Percentiles rank a stretch among this genome's conserved stretches.
Conservation (phyloP, 2,888 invertebrate genomes). For the Euplexia lucipara region DNA sequence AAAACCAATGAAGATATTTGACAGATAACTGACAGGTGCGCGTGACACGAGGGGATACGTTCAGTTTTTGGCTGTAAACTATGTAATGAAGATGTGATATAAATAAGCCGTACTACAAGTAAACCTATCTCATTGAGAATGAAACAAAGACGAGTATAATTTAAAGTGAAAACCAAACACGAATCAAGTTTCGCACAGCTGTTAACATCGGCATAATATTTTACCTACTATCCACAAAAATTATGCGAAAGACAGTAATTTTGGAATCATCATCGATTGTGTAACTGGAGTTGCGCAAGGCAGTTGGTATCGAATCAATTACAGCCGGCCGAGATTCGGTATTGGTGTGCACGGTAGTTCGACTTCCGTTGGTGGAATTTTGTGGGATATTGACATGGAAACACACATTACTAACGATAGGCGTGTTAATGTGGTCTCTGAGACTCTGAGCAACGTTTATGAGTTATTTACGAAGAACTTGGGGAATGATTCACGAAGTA, state of each 20-base stretch:
- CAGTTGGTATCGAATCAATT: constrained; percentile 68
- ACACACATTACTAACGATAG: constrained; percentile 52
- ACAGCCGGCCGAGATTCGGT: constrained; percentile 60
- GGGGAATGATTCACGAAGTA: background rate
- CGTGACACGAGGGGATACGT: too few relatives aligned
- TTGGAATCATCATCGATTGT: constrained; percentile 46
- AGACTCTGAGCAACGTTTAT: constrained; percentile 6
- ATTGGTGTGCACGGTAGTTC: constrained; percentile 42
- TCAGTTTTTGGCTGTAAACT: too few relatives aligned
- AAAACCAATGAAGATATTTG: too few relatives aligned
- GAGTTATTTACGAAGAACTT: constrained; percentile 5
- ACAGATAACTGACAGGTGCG: too few relatives aligned
- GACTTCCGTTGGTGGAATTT: constrained; percentile 56
- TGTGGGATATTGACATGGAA: constrained; percentile 57
- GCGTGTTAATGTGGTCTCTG: constrained; percentile 16
- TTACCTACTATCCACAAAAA: constrained; percentile 31
- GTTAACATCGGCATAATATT: constrained; percentile 32
- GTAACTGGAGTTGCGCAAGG: constrained; percentile 64
- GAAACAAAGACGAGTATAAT: background rate
- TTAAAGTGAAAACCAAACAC: constrained; percentile 15
- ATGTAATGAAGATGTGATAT: too few relatives aligned
- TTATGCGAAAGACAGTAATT: constrained; percentile 36
- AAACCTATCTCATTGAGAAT: too few relatives aligned
- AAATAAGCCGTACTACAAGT: too few relatives aligned
- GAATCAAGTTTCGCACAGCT: constrained; percentile 10